Evolutionary conservation across 2,797 vertebrate genomes (phyloP), one percentile per base, ranked within the genome.

Genomic region (Cetoscarus ocellatus): DNA sequence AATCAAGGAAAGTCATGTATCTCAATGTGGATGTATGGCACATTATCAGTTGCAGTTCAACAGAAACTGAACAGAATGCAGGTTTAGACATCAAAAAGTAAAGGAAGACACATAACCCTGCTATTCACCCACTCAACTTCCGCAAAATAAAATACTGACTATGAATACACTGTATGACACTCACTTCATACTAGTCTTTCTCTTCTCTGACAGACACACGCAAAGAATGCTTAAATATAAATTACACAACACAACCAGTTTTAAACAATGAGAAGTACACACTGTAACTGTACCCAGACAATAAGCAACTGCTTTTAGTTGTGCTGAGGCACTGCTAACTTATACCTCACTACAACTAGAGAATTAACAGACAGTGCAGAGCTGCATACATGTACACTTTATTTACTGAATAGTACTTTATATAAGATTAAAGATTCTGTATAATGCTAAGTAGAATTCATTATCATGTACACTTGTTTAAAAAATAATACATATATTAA

Each of bases 61-160:
- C 65, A 82, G 86, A 86, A 87, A 89, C 58, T 78, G 72, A 81
- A 70, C 60, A 35, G 83, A 65, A 85, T 71, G 67, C 67, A 79
- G 65, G 68, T 61, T 79, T 73, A 82, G 57, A 70, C 78, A 89
- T 89, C 80, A 85, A 85, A 85, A 89, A 62, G 62, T 69, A 19
- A 70, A 60, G 35, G 38, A 74, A 80, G 73, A 88, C 78, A 82
- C 61, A 43, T 14, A 79, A 80, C 81, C 40, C 76, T 34, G 63
- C 72, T 54, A 65, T 70, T 86, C 85, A 81, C 87, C 80, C 83
- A 88, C 87, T 86, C 85, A 83, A 73, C 80, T 85, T 90, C 87
- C 83, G 65, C 66, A n/a, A 36, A 75, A 64, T 59, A 56, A 43
- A 79, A 86, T 87, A 91, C 84, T 85, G 86, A 73, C 56, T 43